These are phyloP conservation scores for Oxyruncus cristatus DNA, from an alignment of 2,113 vertebrate species.

Conservation along the genomic window DNA sequence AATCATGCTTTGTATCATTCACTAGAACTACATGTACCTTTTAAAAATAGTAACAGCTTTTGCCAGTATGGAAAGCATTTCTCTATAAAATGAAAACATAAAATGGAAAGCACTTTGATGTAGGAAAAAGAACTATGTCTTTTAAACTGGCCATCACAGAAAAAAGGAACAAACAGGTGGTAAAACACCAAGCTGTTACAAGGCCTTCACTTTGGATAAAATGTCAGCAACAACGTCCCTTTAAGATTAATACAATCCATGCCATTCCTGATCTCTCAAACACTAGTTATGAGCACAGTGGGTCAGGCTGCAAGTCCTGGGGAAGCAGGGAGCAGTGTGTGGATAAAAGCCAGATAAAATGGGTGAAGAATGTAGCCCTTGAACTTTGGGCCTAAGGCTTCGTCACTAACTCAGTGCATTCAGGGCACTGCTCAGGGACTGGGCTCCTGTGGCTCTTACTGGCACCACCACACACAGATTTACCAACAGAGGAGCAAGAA, in stretches of 20 bases:
- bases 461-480: neutral
- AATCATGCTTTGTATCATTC: neutral
- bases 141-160: neutral
- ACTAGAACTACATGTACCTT: neutral
- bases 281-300: accelerated
- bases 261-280: neutral
- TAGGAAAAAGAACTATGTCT: neutral
- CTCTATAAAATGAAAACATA: neutral
- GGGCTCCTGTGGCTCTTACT: neutral
- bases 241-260: neutral
- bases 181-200: neutral
- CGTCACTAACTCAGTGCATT: neutral
- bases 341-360: neutral
- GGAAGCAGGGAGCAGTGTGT: neutral
- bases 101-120: neutral
- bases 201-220: neutral
- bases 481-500: accelerated
- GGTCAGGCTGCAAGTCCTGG: neutral
- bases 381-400: neutral
- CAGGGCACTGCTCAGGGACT: neutral
- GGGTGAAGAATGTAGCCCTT: neutral
- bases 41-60: conserved; percentile 23
- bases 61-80: neutral
- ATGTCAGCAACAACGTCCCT: accelerated
- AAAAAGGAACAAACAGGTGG: neutral